Evolutionary conservation across 2,888 invertebrate species (phyloP), one percentile per base, ranked within the genome.

Genomic region (Doris montereyensis): DNA sequence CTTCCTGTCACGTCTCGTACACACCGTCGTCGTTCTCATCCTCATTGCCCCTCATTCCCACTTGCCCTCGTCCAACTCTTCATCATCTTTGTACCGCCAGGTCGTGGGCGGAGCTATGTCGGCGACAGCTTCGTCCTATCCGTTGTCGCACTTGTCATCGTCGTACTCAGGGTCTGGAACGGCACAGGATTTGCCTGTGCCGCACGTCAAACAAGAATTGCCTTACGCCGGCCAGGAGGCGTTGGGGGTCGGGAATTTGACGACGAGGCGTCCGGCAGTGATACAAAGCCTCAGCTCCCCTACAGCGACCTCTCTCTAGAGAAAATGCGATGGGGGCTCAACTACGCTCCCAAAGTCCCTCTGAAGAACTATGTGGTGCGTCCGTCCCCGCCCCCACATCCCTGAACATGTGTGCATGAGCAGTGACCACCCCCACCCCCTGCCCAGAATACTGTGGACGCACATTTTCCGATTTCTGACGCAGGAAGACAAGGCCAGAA

Each of bases 401-500:
- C 87, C 89, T 13, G 87, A 87, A 65, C 83, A 83, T 72, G 82
- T 89, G 21, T 71, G 81, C 13, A 78, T 86, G 76, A 78, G 76
- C 0, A 82, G 81, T 41, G 88, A 86, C 1, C 80, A 77, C 26
- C 83, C 84, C 57, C 90, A 91, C 73, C 84, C 85, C 13, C 83
- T 92, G 32, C 86, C 90, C 41, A 82, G 87, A 41, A 85, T 87
- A 57, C 83, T 90, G 5, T 92, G 93, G 91, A 85, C 91, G 71
- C 86, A 88, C 17, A 90, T 93, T 26, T 92, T 93, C 84, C 84
- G 87, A 26, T 90, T 87, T 79, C 86, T 93, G 73, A 83, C 88
- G 21, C 87, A 88, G 21, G 82, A 83, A 4, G 92, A 92, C 92
- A 78, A 97, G 94, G 91, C 95, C 94, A 85, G 88, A 1, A 92